Conservation (phyloP, 2,797 vertebrate species). For the Pogonophryne albipinna region DNA sequence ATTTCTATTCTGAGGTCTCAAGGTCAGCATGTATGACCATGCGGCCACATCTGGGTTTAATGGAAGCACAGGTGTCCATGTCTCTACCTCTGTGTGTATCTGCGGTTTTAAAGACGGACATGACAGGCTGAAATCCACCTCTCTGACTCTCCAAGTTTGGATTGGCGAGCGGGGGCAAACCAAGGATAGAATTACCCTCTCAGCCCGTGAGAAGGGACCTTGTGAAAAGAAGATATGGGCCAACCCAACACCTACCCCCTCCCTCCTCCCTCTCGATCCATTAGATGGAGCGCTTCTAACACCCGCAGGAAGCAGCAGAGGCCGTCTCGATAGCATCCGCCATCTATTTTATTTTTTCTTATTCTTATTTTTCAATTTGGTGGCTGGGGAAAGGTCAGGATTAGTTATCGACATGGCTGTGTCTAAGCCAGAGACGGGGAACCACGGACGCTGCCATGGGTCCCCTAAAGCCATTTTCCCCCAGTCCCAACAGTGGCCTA, state of each 20-base stretch:
- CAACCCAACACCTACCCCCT: constrained; percentile 47
- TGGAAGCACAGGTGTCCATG: constrained; percentile 26
- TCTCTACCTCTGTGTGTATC: constrained; percentile 34
- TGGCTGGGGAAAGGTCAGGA: constrained; percentile 87
- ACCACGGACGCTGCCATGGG: constrained; percentile 74
- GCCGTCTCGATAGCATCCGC: constrained; percentile 82
- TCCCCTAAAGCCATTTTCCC: constrained; percentile 82
- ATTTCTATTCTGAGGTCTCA: too few species aligned
- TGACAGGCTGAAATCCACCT: constrained; percentile 32
- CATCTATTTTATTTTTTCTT: constrained; percentile 87
- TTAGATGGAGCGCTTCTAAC: constrained; percentile 79
- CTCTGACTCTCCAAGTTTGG: constrained; percentile 39
- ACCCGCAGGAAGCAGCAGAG: constrained; percentile 73
- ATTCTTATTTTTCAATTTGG: constrained; percentile 88
- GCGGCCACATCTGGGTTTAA: constrained; percentile 48
- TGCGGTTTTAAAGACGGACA: constrained; percentile 39
- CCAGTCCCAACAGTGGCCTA: constrained; percentile 75
- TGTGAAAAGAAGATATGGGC: constrained; percentile 66
- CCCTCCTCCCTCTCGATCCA: constrained; percentile 70
- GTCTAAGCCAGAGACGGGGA: constrained; percentile 81
- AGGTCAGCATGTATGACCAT: constrained; percentile 5
- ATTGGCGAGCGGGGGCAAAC: constrained; percentile 48
- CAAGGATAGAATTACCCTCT: constrained; percentile 67
- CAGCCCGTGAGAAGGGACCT: constrained; percentile 62
- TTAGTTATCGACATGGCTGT: constrained; percentile 87